Evolutionary conservation across 2,797 vertebrate species (phyloP).

Genomic region (Acomys russatus): DNA sequence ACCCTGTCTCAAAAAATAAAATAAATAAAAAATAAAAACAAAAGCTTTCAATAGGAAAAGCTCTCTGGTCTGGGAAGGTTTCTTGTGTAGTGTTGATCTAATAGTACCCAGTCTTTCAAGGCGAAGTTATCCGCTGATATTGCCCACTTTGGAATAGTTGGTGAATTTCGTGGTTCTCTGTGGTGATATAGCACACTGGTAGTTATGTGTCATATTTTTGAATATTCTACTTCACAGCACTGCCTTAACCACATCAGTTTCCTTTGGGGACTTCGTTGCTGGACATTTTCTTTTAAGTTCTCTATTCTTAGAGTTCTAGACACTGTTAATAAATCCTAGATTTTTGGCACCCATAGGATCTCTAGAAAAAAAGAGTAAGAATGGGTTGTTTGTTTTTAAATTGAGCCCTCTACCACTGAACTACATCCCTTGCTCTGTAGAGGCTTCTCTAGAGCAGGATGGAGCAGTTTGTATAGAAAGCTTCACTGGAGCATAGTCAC

Average conservation of each 20-base stretch:
- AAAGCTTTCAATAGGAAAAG: background rate
- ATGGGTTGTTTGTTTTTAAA: too few relatives aligned
- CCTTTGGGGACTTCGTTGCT: constrained; percentile 30
- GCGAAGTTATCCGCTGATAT: background rate
- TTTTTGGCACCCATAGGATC: background rate
- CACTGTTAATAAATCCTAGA: constrained; percentile 26
- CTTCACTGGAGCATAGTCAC: too few relatives aligned
- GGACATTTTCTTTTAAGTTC: background rate
- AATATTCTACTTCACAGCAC: constrained; percentile 23
- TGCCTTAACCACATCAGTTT: constrained; percentile 54
- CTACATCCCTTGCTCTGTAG: too few relatives aligned
- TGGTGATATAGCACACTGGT: constrained; percentile 37
- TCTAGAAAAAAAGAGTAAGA: constrained; percentile 13
- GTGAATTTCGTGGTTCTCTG: background rate
- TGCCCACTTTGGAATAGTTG: background rate
- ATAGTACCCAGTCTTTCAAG: constrained; percentile 22
- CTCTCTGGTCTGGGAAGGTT: constrained; percentile 33
- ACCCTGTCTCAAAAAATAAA: too few relatives aligned
- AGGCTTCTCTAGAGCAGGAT: too few relatives aligned
- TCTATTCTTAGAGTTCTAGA: constrained; percentile 43
- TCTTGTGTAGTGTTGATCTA: background rate
- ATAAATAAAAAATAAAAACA: too few relatives aligned
- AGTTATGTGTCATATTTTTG: background rate
- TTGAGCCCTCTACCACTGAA: too few relatives aligned
- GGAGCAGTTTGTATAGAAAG: too few relatives aligned